Percentiles rank a stretch among this genome's conserved stretches.
These are phyloP conservation scores for Chrysaora quinquecirrha DNA, from an alignment of 30 jellyfish, hydroid and myxozoan genomes.

Conservation along the genomic window DNA sequence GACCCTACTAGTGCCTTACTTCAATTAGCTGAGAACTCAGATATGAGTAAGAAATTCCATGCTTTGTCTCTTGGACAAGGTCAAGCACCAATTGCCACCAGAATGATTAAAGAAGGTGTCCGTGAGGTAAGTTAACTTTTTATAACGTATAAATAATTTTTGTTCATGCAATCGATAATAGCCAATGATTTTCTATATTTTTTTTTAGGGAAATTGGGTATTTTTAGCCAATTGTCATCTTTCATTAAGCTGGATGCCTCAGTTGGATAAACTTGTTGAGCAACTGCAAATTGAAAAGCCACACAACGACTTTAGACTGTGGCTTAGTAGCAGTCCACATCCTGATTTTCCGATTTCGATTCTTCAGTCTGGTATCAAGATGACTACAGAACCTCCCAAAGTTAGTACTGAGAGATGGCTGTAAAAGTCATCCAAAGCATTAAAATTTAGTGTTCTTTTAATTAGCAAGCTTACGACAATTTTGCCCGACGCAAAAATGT, in stretches of 20 bases:
- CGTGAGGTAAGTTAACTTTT: slow-evolving; percentile 82
- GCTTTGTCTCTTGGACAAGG: slow-evolving; percentile 99
- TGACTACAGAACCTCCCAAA: slow-evolving; percentile 99
- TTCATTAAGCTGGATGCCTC: slow-evolving; percentile 98
- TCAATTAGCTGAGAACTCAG: slow-evolving; percentile 91
- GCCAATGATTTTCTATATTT: too few species aligned
- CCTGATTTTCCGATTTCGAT: slow-evolving; percentile 96
- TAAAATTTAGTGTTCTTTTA: too few species aligned
- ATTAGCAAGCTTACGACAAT: too few species aligned
- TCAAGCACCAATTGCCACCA: slow-evolving; percentile 98
- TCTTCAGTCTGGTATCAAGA: slow-evolving; percentile 96
- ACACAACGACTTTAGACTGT: slow-evolving; percentile 88
- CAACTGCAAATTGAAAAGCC: slow-evolving; percentile 94
- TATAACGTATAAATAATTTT: too few species aligned
- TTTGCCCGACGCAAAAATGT: too few species aligned
- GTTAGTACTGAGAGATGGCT: too few species aligned
- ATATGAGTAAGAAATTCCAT: slow-evolving; percentile 92
- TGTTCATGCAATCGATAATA: too few species aligned
- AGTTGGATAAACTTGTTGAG: slow-evolving; percentile 91
- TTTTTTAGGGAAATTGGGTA: slow-evolving; percentile 92
- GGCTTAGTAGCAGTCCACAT: slow-evolving; percentile 99
- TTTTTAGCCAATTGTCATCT: slow-evolving; percentile 94
- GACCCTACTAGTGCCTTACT: slow-evolving; percentile 97
- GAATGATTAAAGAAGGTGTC: slow-evolving; percentile 98
- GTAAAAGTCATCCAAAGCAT: too few species aligned